Evolutionary conservation across 2,797 vertebrate species (phyloP).

Genomic region (Pangasius sanitwongsei): DNA sequence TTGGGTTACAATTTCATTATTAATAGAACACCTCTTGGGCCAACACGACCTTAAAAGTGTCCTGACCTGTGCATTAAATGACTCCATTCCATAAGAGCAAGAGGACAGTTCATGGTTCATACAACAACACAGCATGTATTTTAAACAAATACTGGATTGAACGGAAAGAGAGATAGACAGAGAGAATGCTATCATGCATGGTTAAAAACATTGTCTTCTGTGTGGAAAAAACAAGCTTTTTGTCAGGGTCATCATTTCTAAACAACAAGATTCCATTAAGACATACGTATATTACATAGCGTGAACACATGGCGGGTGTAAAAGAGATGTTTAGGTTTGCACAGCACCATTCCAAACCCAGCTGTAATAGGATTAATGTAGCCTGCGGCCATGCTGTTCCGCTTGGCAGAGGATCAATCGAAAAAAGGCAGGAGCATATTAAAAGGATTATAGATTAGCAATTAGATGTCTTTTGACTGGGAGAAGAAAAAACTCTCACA

Average conservation of each 20-base stretch:
- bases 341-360: slow-evolving; percentile 75
- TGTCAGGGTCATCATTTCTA: slow-evolving; percentile 69
- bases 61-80: slow-evolving; percentile 43
- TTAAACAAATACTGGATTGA: not conserved
- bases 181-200: not conserved
- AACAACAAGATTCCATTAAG: slow-evolving; percentile 62
- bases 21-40: slow-evolving; percentile 28
- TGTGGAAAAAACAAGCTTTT: slow-evolving; percentile 44
- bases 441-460: slow-evolving; percentile 98
- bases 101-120: slow-evolving; percentile 25
- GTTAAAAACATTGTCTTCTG: slow-evolving; percentile 40
- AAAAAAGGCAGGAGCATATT: slow-evolving; percentile 84
- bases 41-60: slow-evolving; percentile 30
- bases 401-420: slow-evolving; percentile 91
- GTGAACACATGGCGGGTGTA: slow-evolving; percentile 60
- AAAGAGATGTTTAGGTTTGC: slow-evolving; percentile 72
- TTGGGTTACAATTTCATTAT: slow-evolving; percentile 22
- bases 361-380: slow-evolving; percentile 93
- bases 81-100: slow-evolving; percentile 23
- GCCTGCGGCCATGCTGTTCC: slow-evolving; percentile 83
- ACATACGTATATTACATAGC: slow-evolving; percentile 13
- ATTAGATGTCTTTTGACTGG: slow-evolving; percentile 90
- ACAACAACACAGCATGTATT: not conserved
- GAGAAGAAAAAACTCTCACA: slow-evolving; percentile 76
- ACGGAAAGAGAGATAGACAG: not conserved